These are phyloP conservation scores for Xanthia icteritia DNA, from an alignment of 2,888 invertebrate species.

Conservation along the genomic window DNA sequence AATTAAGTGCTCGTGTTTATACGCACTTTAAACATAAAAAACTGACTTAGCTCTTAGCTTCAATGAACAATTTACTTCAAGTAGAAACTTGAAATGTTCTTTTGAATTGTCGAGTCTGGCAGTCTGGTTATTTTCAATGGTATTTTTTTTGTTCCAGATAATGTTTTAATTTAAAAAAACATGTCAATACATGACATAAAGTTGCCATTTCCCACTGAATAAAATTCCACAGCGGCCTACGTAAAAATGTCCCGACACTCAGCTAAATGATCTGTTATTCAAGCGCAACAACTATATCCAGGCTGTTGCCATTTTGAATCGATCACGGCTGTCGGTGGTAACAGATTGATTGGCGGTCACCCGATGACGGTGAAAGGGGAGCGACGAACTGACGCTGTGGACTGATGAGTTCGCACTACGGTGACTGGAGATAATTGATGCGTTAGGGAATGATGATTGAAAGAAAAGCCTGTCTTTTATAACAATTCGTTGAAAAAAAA, in stretches of 20 bases:
- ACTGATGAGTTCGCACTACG: constrained; percentile 28
- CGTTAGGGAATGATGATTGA: constrained; percentile 1
- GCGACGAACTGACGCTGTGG: not conserved
- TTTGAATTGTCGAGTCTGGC: not conserved
- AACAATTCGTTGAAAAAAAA: not conserved
- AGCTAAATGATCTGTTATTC: constrained; percentile 17
- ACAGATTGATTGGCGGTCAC: constrained; percentile 36
- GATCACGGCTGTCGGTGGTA: constrained; percentile 8
- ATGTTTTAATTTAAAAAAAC: not conserved
- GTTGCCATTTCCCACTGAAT: not conserved
- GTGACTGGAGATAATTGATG: constrained; percentile 18
- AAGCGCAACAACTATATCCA: constrained; percentile 10
- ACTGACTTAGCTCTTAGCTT: not conserved
- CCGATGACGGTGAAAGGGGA: constrained; percentile 6
- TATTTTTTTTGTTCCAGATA: not conserved
- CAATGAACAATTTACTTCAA: not conserved
- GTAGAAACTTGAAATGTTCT: not conserved
- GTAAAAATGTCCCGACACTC: not conserved
- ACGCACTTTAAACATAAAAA: not conserved
- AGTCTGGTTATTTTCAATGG: not conserved
- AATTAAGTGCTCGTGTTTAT: not conserved
- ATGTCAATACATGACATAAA: too few species aligned
- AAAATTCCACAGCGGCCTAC: not conserved
- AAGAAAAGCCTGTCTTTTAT: not conserved
- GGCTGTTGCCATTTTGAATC: constrained; percentile 25